These are phyloP conservation scores for Brienomyrus brachyistius DNA, from an alignment of 2,113 vertebrate species.

Conservation along the genomic window DNA sequence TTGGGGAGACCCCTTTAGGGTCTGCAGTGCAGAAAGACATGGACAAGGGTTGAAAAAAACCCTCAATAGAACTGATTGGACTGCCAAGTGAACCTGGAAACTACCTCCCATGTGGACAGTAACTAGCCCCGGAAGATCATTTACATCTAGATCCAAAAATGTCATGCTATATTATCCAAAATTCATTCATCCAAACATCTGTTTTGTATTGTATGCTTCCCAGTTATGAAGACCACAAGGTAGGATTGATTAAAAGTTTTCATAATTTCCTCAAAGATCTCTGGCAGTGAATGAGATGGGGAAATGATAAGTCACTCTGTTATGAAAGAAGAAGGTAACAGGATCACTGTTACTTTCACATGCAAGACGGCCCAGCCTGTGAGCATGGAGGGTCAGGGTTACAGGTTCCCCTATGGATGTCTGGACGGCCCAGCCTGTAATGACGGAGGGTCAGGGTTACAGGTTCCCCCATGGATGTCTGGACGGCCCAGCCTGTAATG, in stretches of 20 bases:
- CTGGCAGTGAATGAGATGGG: background rate
- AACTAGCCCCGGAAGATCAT: background rate
- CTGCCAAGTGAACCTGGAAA: background rate
- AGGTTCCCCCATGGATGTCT: background rate
- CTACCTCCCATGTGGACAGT: background rate
- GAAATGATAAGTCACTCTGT: background rate
- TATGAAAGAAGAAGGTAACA: background rate
- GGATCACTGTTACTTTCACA: background rate
- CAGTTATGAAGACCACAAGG: background rate
- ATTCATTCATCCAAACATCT: background rate
- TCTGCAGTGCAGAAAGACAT: background rate
- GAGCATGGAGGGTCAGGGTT: background rate
- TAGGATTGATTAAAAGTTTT: background rate
- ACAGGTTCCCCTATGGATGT: background rate
- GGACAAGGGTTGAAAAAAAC: background rate
- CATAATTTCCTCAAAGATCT: background rate
- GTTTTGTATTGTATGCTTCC: background rate
- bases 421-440: no score
- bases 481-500: no score
- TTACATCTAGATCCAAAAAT: background rate
- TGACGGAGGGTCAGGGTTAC: background rate
- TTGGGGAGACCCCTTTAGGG: background rate
- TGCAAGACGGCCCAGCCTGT: background rate
- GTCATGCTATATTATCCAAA: background rate
- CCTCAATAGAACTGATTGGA: background rate